Conservation (phyloP, 2,888 invertebrate genomes). For the Phortica magna region DNA sequence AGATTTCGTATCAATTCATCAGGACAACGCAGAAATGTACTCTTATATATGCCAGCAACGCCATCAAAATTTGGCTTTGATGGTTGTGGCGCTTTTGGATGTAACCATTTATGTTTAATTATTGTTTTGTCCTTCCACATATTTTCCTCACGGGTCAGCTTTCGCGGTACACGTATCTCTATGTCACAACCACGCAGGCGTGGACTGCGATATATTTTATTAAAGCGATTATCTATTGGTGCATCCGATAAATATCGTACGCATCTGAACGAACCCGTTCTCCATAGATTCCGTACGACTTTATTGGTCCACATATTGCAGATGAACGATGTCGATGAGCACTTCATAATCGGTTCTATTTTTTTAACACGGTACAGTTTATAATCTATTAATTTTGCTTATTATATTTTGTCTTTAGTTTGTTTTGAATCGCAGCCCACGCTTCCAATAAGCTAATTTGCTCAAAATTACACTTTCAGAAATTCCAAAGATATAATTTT, state of each 20-base stretch:
- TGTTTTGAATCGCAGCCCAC: too few relatives aligned
- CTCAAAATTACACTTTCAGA: too few relatives aligned
- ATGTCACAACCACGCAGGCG: background rate
- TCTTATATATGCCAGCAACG: background rate
- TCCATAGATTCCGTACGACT: background rate
- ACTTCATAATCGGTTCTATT: too few relatives aligned
- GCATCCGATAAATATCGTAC: background rate
- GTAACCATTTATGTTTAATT: slow-evolving; percentile 50
- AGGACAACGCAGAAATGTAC: slow-evolving; percentile 54
- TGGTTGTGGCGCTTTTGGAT: slow-evolving; percentile 40
- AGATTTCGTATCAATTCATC: slow-evolving; percentile 49
- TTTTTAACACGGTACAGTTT: too few relatives aligned
- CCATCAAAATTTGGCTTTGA: slow-evolving; percentile 51
- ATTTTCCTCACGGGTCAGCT: slow-evolving; percentile 49
- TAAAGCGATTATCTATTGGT: background rate
- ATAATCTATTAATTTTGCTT: too few relatives aligned
- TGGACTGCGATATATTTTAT: background rate
- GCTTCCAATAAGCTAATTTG: too few relatives aligned
- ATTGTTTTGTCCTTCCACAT: slow-evolving; percentile 47
- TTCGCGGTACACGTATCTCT: background rate
- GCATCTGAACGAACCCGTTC: background rate
- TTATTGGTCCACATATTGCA: too few relatives aligned
- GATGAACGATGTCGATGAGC: too few relatives aligned
- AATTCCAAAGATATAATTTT: too few relatives aligned
- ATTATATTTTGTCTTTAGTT: too few relatives aligned